phyloP scores from a whole-genome alignment of 1,140 invertebrate species.

The Anastrepha obliqua region DNA sequence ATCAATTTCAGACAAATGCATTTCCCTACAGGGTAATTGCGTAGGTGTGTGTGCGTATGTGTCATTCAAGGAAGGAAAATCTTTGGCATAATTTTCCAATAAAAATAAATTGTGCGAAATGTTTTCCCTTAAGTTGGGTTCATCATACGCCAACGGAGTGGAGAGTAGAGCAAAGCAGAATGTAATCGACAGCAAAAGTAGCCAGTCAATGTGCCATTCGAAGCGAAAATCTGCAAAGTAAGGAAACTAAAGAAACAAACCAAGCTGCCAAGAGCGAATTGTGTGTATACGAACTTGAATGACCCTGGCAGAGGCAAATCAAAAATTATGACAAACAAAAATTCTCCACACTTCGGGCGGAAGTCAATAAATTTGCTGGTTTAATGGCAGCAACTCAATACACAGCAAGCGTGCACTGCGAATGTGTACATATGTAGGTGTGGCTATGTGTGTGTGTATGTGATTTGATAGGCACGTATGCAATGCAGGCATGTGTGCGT shows the following conservation, averaged over 20 bases:
- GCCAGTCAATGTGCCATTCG: neutral
- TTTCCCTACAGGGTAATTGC: neutral
- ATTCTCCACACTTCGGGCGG: constrained; percentile 26
- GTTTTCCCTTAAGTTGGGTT: constrained; percentile 18
- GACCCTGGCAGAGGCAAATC: constrained; percentile 12
- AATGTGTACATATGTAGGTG: neutral
- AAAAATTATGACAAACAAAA: constrained; percentile 53
- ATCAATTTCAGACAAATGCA: no score
- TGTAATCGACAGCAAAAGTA: constrained; percentile 25
- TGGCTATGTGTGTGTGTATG: neutral
- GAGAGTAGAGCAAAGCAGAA: neutral
- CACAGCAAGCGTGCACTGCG: neutral
- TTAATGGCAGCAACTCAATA: neutral
- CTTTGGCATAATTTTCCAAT: constrained; percentile 58
- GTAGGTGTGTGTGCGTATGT: neutral
- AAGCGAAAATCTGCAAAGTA: neutral
- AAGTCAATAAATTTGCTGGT: constrained; percentile 53
- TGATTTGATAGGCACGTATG: neutral
- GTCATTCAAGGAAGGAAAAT: neutral
- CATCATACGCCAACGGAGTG: neutral
- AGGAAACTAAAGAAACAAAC: neutral
- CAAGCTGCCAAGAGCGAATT: neutral
- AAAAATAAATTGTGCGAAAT: constrained; percentile 60
- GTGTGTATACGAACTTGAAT: neutral
- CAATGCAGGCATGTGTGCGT: neutral